A percentile compares a stretch with the other conserved stretches of the same genome.
Evolutionary conservation across 2,888 invertebrate species (phyloP).

Genomic region (Lochmaea capreae): DNA sequence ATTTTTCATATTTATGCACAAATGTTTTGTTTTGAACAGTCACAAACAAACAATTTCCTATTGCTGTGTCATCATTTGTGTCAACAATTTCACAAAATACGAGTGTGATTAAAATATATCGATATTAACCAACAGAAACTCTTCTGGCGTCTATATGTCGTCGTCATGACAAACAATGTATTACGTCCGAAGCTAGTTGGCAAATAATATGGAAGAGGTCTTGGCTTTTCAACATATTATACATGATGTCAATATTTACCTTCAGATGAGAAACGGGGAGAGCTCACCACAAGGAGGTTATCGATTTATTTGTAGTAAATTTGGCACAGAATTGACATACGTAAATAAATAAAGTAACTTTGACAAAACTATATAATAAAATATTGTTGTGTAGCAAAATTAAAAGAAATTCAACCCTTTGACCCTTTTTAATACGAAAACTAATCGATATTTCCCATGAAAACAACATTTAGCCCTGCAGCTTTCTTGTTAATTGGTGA

Average conservation of each 20-base stretch:
- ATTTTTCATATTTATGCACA: no score
- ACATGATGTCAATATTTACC: conserved; percentile 8
- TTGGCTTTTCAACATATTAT: conserved; percentile 3
- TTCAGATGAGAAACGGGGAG: not conserved
- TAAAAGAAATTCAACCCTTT: not conserved
- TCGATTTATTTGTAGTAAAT: conserved; percentile 3
- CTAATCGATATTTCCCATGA: not conserved
- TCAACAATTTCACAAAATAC: no score
- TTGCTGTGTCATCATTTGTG: no score
- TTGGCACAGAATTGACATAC: no score
- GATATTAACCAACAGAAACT: not conserved
- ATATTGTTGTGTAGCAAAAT: no score
- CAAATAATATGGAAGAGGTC: not conserved
- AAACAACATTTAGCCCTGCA: not conserved
- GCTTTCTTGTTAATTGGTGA: not conserved
- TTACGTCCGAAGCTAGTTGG: not conserved
- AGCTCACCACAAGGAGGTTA: not conserved
- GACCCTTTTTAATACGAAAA: not conserved
- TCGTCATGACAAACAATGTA: conserved; percentile 4
- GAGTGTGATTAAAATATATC: not conserved
- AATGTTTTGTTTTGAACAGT: no score
- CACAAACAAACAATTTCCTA: no score
- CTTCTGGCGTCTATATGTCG: not conserved
- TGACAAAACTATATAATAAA: no score
- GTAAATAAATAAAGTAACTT: no score